Conservation (phyloP, 2,113 vertebrate species). For the Sakesphorus luctuosus region DNA sequence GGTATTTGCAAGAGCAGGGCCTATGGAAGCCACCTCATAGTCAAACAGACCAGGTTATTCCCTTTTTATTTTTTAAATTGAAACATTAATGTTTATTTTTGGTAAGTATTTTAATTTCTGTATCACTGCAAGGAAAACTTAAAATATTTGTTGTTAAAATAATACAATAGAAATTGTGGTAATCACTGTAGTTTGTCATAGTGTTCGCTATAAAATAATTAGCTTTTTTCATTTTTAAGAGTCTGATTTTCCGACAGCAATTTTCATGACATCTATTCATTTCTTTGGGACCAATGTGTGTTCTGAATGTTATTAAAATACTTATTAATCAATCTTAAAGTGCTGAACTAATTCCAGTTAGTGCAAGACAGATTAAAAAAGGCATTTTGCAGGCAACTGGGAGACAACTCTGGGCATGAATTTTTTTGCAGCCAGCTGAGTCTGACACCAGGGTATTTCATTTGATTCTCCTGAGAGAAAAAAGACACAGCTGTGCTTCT, state of each 20-base stretch:
- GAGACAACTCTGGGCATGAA: neutral
- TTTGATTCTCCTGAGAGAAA: slow-evolving; percentile 44
- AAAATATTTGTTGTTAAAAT: neutral
- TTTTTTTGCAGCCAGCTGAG: slow-evolving; percentile 53
- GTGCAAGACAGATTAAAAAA: neutral
- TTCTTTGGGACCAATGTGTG: neutral
- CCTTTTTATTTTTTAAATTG: neutral
- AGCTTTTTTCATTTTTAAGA: neutral
- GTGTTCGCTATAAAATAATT: neutral
- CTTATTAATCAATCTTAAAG: neutral
- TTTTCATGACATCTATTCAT: neutral
- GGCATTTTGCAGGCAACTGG: slow-evolving; percentile 18
- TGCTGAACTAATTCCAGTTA: slow-evolving; percentile 29
- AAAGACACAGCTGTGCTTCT: slow-evolving; percentile 54
- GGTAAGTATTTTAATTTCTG: neutral
- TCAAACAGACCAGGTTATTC: neutral
- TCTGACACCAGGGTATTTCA: slow-evolving; percentile 44
- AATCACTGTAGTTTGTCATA: neutral
- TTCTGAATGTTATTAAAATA: neutral
- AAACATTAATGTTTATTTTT: neutral
- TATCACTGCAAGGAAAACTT: neutral
- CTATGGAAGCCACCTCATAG: neutral
- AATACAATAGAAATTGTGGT: neutral
- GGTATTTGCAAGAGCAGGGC: neutral
- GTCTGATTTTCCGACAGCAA: neutral